Evolutionary conservation across 2,797 vertebrate genomes (phyloP), one percentile per base, ranked within the genome.

Genomic region (Arrhamphus sclerolepis): DNA sequence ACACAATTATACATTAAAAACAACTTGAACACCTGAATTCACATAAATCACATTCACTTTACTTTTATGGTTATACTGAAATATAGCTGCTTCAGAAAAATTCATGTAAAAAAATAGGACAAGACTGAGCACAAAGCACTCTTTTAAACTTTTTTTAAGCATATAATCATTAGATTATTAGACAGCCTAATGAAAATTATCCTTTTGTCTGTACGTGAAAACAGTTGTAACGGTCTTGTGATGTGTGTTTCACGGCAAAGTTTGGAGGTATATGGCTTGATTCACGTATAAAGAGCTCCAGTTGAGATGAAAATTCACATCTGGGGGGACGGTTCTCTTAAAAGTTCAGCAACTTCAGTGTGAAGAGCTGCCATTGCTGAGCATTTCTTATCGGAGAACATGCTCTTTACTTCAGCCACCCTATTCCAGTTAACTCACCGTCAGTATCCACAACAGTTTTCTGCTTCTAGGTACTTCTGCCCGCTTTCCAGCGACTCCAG

Each of bases 1-100:
- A 72, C 49, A 67, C 9, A 50, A 28, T 41, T 48, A 19, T 18
- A 50, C 2, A 10, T 60, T 51, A 48, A 46, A 55, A 67, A 62
- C 38, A 61, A 17, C 54, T 11, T 34, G 2, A 34, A 10, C 31
- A 2, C 31, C 8, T 44, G 20, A 57, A 68, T 44, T 19, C 59
- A 72, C 34, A 65, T 19, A 34, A 29, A 68, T n/a, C 21, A 63
- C 62, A 62, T 50, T 56, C 26, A 56, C 20, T 39, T 28, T 52
- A 66, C 41, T 38, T 71, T 71, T 64, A 47, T 41, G 38, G 56
- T 38, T 66, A 42, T 63, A 67, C 34, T 55, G 38, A 26, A 57
- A 39, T 43, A 46, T 19, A 26, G 42, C 31, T 14, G 21, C 49
- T 70, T 11, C n/a, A 18, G 31, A 54, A 58, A 64, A 48, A 18